phyloP scores from a whole-genome alignment of 2,888 invertebrate species.

The Sepiola atlantica region DNA sequence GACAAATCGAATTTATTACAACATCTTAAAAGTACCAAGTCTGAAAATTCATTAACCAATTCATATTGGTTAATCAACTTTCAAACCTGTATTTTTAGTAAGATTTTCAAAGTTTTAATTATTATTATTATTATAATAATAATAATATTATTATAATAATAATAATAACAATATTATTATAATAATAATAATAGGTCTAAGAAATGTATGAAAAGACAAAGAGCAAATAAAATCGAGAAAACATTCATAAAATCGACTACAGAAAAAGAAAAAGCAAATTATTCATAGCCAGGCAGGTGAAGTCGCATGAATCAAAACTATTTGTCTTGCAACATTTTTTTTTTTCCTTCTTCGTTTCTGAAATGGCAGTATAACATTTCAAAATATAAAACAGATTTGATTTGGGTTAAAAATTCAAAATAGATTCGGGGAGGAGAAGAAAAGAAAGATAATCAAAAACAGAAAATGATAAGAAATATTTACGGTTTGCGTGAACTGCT shows the following conservation, averaged over 20 bases:
- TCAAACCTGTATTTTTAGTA: no score
- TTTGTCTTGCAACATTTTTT: neutral
- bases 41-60: no score
- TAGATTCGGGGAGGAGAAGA: neutral
- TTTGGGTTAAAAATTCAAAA: neutral
- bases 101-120: no score
- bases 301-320: conserved; percentile 41
- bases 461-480: neutral
- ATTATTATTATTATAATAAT: no score
- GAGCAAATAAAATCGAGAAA: neutral
- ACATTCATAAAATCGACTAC: neutral
- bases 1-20: no score
- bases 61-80: no score
- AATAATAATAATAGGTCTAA: no score
- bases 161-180: no score
- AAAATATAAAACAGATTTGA: neutral
- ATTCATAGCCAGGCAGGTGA: conserved; percentile 44
- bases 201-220: neutral
- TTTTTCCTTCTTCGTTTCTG: neutral
- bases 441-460: neutral
- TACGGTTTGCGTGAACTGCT: neutral
- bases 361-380: neutral
- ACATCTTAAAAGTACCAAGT: no score
- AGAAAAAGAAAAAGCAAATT: neutral
- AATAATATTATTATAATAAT: no score